A percentile compares a stretch with the other conserved stretches of the same genome.
These are phyloP conservation scores for Lithobates pipiens DNA, from an alignment of 2,797 vertebrate species.

Conservation along the genomic window DNA sequence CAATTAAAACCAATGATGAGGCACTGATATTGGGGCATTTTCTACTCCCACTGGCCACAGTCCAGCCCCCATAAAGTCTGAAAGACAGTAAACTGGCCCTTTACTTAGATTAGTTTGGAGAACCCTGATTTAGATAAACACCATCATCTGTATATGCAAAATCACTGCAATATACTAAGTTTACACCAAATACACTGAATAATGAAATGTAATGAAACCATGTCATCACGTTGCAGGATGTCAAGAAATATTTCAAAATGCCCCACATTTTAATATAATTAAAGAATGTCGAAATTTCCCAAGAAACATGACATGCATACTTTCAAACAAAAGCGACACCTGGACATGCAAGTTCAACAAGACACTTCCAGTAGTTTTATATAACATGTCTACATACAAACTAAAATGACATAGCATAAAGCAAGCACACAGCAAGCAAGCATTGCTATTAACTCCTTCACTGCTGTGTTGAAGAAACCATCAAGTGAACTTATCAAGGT, in stretches of 20 bases:
- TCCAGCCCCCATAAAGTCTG: no score
- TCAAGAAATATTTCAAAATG: background rate
- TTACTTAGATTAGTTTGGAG: no score
- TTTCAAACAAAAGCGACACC: background rate
- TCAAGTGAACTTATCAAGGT: no score
- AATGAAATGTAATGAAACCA: no score
- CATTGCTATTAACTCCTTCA: constrained; percentile 46
- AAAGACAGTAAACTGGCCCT: no score
- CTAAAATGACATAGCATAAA: constrained; percentile 4
- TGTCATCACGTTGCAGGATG: background rate
- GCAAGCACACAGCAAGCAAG: constrained; percentile 69
- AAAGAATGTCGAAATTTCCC: background rate
- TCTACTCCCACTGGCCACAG: no score
- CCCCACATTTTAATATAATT: background rate
- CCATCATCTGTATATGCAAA: no score
- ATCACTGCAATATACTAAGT: no score
- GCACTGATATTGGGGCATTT: no score
- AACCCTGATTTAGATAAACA: no score
- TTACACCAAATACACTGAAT: no score
- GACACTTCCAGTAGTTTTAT: background rate
- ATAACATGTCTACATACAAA: background rate
- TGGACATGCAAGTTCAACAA: constrained; percentile 7
- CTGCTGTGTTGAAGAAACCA: background rate
- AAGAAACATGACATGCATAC: background rate
- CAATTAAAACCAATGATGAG: no score